Base-by-base conservation (phyloP, 1,140 invertebrate genomes). In the Euschistus heros region DNA sequence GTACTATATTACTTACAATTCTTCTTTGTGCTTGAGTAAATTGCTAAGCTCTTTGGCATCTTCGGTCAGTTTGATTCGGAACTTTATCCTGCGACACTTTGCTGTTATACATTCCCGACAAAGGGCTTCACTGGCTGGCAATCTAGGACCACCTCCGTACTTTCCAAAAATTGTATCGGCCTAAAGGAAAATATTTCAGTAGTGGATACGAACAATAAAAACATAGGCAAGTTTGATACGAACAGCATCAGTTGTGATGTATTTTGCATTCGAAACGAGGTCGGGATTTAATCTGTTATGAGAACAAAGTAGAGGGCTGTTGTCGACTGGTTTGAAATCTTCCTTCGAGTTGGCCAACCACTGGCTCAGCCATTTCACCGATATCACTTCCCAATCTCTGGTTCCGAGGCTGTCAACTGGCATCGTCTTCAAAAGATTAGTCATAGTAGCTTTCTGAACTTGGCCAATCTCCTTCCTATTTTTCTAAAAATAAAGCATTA, bases 41-140 rank as follows among this genome's bases (percentile, higher is more conserved):
- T 37, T 62, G 6, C 18, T 52, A 46, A 72, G 69, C 33, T 66
- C 66, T 67, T 72, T 72, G 14, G 57, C 61, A 55, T 72, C 69
- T 50, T 71, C 66, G 14, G 63, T 7, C 10, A 67, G 70, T 67
- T 71, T 66, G 15, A 61, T 65, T 46, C 68, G 70, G 5, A 68
- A 57, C 17, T 66, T 60, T n/a, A 71, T 60, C 44, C 66, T 33
- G 3, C 59, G 54, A 61, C 67, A 70, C 64, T 70, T 69, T 37
- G 55, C 64, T 8, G 44, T 57, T 8, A 73, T 68, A 69, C 72
- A 73, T 44, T 68, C 65, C 37, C 46, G 22, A 65, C 72, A 73
- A 17, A 69, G n/a, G 37, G 62, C 61, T 44, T 67, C 30, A 20
- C 13, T 18, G 33, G 63, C 65, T 57, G 42, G 63, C 14, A 73